Evolutionary conservation across 2,113 vertebrate species (phyloP).

Genomic region (Rutilus rutilus): DNA sequence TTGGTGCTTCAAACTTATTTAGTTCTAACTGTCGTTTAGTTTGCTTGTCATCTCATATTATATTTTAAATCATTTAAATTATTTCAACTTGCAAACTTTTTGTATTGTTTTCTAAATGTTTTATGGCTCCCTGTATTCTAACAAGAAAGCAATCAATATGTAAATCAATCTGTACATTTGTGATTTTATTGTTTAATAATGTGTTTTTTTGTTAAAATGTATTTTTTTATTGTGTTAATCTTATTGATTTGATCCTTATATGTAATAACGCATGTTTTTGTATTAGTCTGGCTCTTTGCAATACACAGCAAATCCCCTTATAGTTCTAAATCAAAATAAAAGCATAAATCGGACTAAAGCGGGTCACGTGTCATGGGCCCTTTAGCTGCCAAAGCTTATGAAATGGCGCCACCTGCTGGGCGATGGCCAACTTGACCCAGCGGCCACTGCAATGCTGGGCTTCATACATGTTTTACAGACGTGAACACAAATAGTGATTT

Average conservation of each 20-base stretch:
- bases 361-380: not conserved
- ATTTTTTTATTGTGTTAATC: not conserved
- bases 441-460: not conserved
- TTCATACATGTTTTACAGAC: not conserved
- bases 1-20: too few species aligned
- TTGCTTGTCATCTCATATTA: not conserved
- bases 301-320: not conserved
- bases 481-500: not conserved
- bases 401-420: slow-evolving; percentile 65
- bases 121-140: not conserved
- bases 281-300: not conserved
- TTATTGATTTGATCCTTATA: not conserved
- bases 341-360: not conserved
- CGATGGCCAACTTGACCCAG: not conserved
- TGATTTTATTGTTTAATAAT: not conserved
- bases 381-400: slow-evolving; percentile 29
- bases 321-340: not conserved
- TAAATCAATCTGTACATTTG: not conserved
- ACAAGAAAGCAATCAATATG: not conserved
- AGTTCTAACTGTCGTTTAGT: not conserved
- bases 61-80: not conserved
- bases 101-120: not conserved
- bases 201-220: not conserved
- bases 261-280: not conserved
- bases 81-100: not conserved